These are phyloP conservation scores for Rhea pennata DNA, from an alignment of 2,113 vertebrate genomes.

Conservation along the genomic window DNA sequence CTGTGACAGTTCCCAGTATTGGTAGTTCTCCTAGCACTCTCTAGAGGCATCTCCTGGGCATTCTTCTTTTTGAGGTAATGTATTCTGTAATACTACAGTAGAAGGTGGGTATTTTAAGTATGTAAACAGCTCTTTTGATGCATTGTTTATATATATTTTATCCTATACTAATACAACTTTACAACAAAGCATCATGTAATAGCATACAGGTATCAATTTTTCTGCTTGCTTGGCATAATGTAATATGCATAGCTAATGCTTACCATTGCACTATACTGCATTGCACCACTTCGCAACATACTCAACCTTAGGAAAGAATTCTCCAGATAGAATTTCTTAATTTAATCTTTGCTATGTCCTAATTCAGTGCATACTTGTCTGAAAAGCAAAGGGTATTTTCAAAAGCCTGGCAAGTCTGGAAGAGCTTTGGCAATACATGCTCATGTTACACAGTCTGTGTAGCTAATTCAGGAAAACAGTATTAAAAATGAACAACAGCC, in stretches of 20 bases:
- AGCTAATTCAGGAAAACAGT: not conserved
- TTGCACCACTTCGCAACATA: not conserved
- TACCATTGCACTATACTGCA: not conserved
- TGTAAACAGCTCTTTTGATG: not conserved
- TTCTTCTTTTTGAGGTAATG: not conserved
- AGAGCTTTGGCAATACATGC: not conserved
- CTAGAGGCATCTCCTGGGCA: not conserved
- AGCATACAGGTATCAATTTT: not conserved
- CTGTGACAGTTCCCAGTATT: not conserved
- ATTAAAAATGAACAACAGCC: not conserved
- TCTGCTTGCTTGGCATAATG: not conserved
- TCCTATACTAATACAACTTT: not conserved
- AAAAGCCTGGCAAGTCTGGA: not conserved
- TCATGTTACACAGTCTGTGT: not conserved
- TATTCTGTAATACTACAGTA: not conserved
- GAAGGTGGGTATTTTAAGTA: not conserved
- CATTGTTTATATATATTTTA: not conserved
- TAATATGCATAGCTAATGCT: not conserved
- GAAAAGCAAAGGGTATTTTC: not conserved
- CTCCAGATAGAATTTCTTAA: not conserved
- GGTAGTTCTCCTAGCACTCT: not conserved
- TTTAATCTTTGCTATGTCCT: not conserved
- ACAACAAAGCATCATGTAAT: not conserved
- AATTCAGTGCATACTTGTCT: not conserved
- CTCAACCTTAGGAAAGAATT: not conserved